These are phyloP conservation scores for Mythimna loreyi DNA, from an alignment of 2,888 invertebrate genomes.

Conservation along the genomic window DNA sequence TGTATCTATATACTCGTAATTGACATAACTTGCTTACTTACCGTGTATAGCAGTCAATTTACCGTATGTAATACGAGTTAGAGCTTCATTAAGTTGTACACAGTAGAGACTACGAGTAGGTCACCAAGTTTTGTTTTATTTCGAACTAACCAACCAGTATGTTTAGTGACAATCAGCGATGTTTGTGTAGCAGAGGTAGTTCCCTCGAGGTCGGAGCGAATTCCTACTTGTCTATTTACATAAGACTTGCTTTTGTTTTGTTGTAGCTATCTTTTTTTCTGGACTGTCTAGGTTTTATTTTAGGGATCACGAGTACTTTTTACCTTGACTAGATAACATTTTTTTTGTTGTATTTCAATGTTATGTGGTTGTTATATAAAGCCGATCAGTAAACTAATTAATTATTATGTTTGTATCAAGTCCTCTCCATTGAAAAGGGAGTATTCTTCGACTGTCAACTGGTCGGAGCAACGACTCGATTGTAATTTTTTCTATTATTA, in stretches of 20 bases:
- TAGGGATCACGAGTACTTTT: not conserved
- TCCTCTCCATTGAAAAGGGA: too few relatives aligned
- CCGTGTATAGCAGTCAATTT: not conserved
- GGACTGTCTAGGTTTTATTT: not conserved
- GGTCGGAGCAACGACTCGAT: too few relatives aligned
- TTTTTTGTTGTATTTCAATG: not conserved
- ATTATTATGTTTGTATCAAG: too few relatives aligned
- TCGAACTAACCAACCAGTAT: conserved; percentile 50
- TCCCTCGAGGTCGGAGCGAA: conserved; percentile 15
- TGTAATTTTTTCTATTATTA: too few relatives aligned
- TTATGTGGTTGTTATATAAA: too few relatives aligned
- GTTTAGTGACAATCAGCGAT: conserved; percentile 55
- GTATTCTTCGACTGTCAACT: too few relatives aligned
- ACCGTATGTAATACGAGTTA: conserved; percentile 5
- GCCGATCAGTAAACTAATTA: too few relatives aligned
- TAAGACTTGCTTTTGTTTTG: conserved; percentile 20
- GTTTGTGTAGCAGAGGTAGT: conserved; percentile 37
- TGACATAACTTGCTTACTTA: not conserved
- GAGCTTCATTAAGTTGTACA: conserved; percentile 14
- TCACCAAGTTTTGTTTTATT: conserved; percentile 43
- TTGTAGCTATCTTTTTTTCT: not conserved
- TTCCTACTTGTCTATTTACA: conserved; percentile 32
- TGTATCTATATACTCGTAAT: too few relatives aligned
- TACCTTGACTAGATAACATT: not conserved
- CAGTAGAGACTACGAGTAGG: conserved; percentile 4